Conservation (phyloP, 2,797 vertebrate genomes). For the Enteromius anoplus region DNA sequence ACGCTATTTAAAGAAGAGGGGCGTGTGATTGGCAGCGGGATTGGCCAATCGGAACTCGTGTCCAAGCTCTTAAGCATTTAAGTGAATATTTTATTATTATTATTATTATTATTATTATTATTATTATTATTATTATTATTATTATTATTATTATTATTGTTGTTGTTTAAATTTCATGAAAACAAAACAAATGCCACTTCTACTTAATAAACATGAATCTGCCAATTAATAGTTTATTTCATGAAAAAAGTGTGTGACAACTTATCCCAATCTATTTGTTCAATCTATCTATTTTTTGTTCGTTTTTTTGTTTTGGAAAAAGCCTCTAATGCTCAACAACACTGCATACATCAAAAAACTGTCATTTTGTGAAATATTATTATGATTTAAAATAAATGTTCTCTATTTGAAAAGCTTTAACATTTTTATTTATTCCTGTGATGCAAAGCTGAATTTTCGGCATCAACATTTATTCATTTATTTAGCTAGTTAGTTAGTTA, state of each 20-base stretch:
- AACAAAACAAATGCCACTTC: background rate
- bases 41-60: slow-evolving; percentile 30
- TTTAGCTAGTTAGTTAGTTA: background rate
- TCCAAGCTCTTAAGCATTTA: background rate
- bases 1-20: slow-evolving; percentile 11
- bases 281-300: too few species aligned
- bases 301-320: background rate
- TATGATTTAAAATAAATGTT: background rate
- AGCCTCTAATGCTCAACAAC: background rate
- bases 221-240: too few species aligned
- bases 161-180: too few species aligned
- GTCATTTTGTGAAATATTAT: background rate
- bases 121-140: too few species aligned
- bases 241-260: too few species aligned
- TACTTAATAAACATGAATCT: too few species aligned
- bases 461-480: background rate
- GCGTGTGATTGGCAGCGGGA: slow-evolving; percentile 37
- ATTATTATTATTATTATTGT: too few species aligned
- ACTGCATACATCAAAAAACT: background rate
- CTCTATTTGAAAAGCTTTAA: background rate
- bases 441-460: background rate
- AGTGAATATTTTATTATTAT: too few species aligned
- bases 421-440: background rate
- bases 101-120: background rate
- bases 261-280: background rate